Evolutionary conservation across 1,140 invertebrate genomes (phyloP).

Genomic region (Oncopeltus fasciatus): DNA sequence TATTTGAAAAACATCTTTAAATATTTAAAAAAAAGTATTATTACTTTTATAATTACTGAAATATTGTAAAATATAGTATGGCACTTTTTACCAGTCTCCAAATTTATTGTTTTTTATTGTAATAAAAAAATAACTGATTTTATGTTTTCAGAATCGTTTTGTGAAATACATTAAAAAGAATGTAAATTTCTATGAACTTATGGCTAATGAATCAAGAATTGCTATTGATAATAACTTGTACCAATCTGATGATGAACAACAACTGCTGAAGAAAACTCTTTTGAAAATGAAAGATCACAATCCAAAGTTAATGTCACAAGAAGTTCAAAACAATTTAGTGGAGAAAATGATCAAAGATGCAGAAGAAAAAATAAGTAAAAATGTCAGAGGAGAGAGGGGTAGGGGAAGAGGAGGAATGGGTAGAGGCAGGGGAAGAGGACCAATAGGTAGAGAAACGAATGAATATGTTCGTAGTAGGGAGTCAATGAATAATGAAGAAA

Average conservation of each 20-base stretch:
- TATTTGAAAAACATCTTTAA: too few species aligned
- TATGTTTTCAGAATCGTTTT: background rate
- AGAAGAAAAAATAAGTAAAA: background rate
- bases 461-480: too few species aligned
- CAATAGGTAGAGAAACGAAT: too few species aligned
- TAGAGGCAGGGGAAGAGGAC: background rate
- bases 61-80: too few species aligned
- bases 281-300: background rate
- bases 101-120: too few species aligned
- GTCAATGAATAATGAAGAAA: too few species aligned
- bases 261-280: background rate
- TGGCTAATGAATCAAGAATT: background rate
- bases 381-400: background rate
- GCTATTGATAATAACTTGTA: background rate
- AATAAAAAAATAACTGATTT: too few species aligned
- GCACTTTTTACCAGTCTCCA: too few species aligned
- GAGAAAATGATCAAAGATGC: background rate
- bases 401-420: background rate
- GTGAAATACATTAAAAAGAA: background rate
- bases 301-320: background rate
- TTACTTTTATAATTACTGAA: too few species aligned
- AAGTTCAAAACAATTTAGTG: background rate
- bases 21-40: too few species aligned
- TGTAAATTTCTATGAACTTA: background rate
- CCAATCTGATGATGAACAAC: background rate